phyloP scores from a whole-genome alignment of 1,140 invertebrate genomes.

The Rhizoglyphus robini region DNA sequence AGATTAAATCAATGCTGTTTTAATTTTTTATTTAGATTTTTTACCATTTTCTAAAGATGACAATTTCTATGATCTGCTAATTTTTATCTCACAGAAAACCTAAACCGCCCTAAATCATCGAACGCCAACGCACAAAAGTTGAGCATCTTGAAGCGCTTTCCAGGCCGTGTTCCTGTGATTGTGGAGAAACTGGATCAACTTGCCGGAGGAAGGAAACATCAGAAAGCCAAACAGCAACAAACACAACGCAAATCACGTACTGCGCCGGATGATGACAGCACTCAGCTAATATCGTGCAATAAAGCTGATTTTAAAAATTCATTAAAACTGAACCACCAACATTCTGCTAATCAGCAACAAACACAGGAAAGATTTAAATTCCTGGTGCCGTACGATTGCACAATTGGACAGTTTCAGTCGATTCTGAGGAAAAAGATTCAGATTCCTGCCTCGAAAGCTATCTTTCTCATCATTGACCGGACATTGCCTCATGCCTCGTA shows the following conservation, averaged over 20 bases:
- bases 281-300: no score
- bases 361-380: constrained; percentile 34
- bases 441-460: constrained; percentile 34
- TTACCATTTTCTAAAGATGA: background rate
- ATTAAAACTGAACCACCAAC: background rate
- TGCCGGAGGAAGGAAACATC: background rate
- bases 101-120: no score
- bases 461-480: constrained; percentile 40
- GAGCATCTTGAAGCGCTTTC: background rate
- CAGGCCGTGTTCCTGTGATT: background rate
- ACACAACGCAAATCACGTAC: background rate
- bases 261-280: no score
- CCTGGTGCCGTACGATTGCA: constrained; percentile 39
- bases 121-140: no score
- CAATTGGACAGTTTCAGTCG: constrained; percentile 43
- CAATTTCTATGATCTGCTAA: no score
- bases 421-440: constrained; percentile 40
- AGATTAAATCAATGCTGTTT: background rate
- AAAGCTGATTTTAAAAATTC: no score
- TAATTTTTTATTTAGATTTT: background rate
- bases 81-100: no score
- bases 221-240: background rate
- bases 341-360: background rate
- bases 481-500: constrained; percentile 39
- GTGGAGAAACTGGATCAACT: background rate